Evolutionary conservation across 2,797 vertebrate species (phyloP).

Genomic region (Fratercula arctica): DNA sequence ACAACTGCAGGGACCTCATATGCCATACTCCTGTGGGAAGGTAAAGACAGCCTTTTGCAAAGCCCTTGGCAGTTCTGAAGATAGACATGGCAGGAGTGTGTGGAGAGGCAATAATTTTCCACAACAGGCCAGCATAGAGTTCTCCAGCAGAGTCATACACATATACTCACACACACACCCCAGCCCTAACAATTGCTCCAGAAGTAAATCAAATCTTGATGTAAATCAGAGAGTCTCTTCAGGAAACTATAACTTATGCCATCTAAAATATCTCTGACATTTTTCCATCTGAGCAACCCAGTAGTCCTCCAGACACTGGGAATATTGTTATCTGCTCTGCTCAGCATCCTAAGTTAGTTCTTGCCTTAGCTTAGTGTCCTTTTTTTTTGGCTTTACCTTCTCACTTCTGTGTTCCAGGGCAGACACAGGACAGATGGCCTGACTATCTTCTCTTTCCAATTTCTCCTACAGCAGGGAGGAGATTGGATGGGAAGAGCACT

Average conservation of each 20-base stretch:
- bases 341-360: neutral
- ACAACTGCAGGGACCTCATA: neutral
- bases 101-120: neutral
- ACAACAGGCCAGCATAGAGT: neutral
- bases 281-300: neutral
- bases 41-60: neutral
- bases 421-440: neutral
- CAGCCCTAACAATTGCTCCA: neutral
- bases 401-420: neutral
- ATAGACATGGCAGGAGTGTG: neutral
- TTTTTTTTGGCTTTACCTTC: neutral
- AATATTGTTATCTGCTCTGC: neutral
- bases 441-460: neutral
- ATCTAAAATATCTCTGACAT: neutral
- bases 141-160: neutral
- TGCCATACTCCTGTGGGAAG: fast-evolving
- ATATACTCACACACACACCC: too few species aligned
- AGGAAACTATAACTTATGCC: neutral
- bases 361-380: neutral
- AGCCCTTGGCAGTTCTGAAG: neutral
- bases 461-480: neutral
- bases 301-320: neutral
- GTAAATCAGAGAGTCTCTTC: neutral
- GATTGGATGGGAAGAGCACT: neutral
- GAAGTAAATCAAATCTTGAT: neutral